Evolutionary conservation across 2,113 vertebrate genomes (phyloP).

Genomic region (Peromyscus maniculatus): DNA sequence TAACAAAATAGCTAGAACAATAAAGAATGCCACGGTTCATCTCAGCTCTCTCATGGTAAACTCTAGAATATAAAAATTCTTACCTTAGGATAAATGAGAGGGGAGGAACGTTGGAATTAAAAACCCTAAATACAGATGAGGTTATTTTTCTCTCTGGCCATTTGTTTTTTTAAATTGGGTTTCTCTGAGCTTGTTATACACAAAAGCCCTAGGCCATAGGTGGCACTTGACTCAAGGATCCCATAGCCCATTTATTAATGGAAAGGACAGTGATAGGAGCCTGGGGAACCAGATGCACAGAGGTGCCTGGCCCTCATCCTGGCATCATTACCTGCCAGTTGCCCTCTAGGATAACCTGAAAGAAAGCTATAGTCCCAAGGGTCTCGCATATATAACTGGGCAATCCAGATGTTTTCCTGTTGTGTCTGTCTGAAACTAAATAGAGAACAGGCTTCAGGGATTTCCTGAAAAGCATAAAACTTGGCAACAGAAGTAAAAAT

Average conservation of each 20-base stretch:
- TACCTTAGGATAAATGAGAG: not conserved
- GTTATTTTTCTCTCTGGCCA: not conserved
- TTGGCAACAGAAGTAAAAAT: conserved; percentile 4
- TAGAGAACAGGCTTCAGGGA: conserved; percentile 46
- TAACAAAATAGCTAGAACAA: not conserved
- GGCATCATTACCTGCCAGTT: conserved; percentile 67
- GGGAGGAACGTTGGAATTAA: conserved; percentile 13
- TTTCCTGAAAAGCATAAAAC: conserved; percentile 71
- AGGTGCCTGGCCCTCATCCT: conserved; percentile 65
- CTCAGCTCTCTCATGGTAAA: not conserved
- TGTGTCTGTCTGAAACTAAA: conserved; percentile 58
- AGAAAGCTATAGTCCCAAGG: conserved; percentile 51
- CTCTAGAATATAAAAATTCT: not conserved
- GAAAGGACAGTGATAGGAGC: conserved; percentile 66
- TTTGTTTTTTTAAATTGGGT: conserved; percentile 31
- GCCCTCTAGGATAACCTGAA: conserved; percentile 56
- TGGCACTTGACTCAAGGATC: conserved; percentile 68
- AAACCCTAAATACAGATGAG: not conserved
- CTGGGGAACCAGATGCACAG: conserved; percentile 64
- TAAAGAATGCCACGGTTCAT: not conserved
- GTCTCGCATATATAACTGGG: conserved; percentile 31
- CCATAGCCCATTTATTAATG: conserved; percentile 65
- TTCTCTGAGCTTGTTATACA: not conserved
- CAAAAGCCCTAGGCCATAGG: conserved; percentile 1
- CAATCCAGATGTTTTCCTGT: conserved; percentile 59